These are phyloP conservation scores for Lepus americanus DNA, from an alignment of 2,113 vertebrate species.

Conservation along the genomic window DNA sequence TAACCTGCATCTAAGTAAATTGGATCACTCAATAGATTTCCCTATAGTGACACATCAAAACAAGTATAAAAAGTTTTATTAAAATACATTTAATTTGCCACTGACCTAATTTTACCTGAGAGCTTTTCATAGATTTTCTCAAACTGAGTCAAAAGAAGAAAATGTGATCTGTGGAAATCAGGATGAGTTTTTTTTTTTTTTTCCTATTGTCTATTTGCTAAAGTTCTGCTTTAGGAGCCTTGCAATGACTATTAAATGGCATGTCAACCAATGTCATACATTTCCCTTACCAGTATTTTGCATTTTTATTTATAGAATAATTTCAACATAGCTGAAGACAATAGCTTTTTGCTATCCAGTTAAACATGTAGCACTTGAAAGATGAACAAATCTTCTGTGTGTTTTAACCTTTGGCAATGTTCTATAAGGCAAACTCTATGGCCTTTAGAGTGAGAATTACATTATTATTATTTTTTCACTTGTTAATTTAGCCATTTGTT, in stretches of 20 bases:
- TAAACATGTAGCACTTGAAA: background rate
- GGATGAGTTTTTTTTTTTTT: background rate
- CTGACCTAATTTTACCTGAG: background rate
- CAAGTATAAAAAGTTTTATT: background rate
- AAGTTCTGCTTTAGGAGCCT: background rate
- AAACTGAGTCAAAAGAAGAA: background rate
- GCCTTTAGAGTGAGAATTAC: background rate
- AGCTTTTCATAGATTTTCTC: background rate
- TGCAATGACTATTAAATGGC: background rate
- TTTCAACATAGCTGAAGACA: background rate
- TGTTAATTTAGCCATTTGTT: background rate
- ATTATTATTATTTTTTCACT: background rate
- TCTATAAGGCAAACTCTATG: background rate
- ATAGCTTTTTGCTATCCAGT: background rate
- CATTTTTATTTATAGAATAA: background rate
- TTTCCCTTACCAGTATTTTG: background rate
- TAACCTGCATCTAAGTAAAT: background rate
- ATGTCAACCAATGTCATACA: background rate
- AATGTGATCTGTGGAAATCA: background rate
- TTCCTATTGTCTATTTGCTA: background rate
- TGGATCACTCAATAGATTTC: background rate
- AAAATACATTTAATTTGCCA: background rate
- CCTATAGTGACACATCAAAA: background rate
- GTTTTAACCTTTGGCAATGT: background rate
- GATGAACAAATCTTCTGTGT: background rate